Percentiles rank a stretch among this genome's conserved stretches.
These are phyloP conservation scores for Leucosticte australis DNA, from an alignment of 2,113 vertebrate species.

Conservation along the genomic window DNA sequence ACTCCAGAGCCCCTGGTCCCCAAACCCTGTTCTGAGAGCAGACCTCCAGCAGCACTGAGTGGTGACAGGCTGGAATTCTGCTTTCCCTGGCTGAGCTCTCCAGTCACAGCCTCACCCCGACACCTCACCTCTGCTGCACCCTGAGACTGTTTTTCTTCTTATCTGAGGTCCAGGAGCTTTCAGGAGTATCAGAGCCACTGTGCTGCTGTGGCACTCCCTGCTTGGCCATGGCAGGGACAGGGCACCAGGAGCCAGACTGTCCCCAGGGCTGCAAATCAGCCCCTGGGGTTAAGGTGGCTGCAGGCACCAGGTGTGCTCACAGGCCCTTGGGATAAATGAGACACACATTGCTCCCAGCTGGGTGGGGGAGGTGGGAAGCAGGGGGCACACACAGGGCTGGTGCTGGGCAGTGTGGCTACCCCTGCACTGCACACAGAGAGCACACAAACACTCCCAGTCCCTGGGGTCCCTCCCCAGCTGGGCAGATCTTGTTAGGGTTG, in stretches of 20 bases:
- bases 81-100: not conserved
- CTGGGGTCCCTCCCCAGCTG: not conserved
- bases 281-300: rapidly evolving
- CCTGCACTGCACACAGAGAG: not conserved
- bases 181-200: not conserved
- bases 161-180: not conserved
- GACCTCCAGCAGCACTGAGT: not conserved
- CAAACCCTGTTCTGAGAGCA: not conserved
- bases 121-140: not conserved
- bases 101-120: not conserved
- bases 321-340: not conserved
- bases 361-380: not conserved
- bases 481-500: not conserved
- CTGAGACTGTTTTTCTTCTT: not conserved
- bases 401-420: not conserved
- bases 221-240: not conserved
- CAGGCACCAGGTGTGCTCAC: not conserved
- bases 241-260: not conserved
- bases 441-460: not conserved
- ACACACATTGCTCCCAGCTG: not conserved
- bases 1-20: not conserved
- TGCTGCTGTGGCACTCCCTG: not conserved
- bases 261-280: not conserved
- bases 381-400: rapidly evolving
- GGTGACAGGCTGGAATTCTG: not conserved